phyloP scores from a whole-genome alignment of 2,888 invertebrate genomes.

The Tiphia femorata region DNA sequence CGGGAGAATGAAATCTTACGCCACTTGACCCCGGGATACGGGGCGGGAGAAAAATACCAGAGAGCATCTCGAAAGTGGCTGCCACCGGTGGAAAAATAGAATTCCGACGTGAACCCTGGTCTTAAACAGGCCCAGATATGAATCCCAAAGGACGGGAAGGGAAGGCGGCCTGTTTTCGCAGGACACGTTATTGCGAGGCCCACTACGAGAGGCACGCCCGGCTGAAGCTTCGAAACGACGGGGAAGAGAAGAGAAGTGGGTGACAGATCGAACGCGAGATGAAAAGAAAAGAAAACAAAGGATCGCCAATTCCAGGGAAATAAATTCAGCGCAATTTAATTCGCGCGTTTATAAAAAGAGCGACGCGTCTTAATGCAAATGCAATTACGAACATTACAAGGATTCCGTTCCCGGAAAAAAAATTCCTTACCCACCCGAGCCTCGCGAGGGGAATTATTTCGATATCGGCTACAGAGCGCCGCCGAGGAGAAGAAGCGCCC shows the following conservation, averaged over 20 bases:
- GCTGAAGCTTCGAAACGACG: neutral
- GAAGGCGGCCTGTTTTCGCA: too few relatives aligned
- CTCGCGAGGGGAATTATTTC: too few relatives aligned
- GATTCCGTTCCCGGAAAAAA: too few relatives aligned
- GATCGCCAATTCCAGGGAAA: neutral
- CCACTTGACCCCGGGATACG: neutral
- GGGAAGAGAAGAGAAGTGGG: neutral
- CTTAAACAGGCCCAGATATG: neutral
- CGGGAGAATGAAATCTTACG: slow-evolving; percentile 22
- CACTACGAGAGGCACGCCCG: too few relatives aligned
- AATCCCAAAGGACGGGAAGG: too few relatives aligned
- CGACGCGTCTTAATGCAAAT: too few relatives aligned
- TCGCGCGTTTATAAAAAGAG: too few relatives aligned
- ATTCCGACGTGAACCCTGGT: neutral
- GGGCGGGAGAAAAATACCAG: slow-evolving; percentile 4
- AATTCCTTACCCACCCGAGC: too few relatives aligned
- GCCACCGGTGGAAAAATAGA: neutral
- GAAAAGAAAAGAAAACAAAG: neutral
- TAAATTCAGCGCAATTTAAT: too few relatives aligned
- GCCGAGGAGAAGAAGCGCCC: too few relatives aligned
- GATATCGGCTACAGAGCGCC: too few relatives aligned
- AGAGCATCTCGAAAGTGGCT: slow-evolving; percentile 2
- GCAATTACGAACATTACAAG: too few relatives aligned
- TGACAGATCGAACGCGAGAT: neutral
- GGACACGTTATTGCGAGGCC: neutral